Conservation (phyloP, 2,113 vertebrate genomes). For the Xiphias gladius region DNA sequence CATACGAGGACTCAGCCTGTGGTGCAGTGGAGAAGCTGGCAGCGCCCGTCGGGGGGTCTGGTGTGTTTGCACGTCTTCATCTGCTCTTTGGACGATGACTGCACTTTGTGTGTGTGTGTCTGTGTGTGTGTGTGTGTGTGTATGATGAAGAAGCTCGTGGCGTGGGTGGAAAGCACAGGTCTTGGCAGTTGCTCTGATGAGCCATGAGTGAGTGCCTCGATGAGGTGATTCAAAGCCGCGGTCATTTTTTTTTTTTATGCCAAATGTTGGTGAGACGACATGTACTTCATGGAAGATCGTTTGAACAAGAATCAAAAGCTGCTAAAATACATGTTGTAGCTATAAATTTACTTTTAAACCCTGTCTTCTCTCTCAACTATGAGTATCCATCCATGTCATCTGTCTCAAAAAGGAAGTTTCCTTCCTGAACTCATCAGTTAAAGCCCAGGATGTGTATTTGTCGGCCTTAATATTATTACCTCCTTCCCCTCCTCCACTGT, state of each 20-base stretch:
- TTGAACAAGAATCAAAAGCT: not conserved
- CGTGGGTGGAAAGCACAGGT: conserved; percentile 54
- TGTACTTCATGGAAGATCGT: not conserved
- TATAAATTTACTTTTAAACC: not conserved
- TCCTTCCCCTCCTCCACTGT: not conserved
- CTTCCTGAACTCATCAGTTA: conserved; percentile 2
- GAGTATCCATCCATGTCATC: conserved; percentile 11
- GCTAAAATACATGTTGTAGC: not conserved
- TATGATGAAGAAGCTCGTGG: conserved; percentile 23
- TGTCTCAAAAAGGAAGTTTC: no score
- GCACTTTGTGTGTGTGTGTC: conserved; percentile 25
- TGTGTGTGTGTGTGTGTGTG: conserved; percentile 32
- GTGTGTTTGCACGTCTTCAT: conserved; percentile 57
- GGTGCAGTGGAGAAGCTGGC: conserved; percentile 50
- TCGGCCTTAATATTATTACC: conserved; percentile 11
- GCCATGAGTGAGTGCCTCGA: conserved; percentile 31
- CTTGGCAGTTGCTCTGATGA: conserved; percentile 65
- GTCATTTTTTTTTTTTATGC: not conserved
- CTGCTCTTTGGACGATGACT: conserved; percentile 51
- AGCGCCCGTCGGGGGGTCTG: conserved; percentile 32
- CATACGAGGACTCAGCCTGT: conserved; percentile 60
- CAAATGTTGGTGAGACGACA: conserved; percentile 17
- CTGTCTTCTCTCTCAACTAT: not conserved
- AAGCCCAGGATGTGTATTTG: conserved; percentile 7
- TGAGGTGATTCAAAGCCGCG: conserved; percentile 53